A percentile compares a stretch with the other conserved stretches of the same genome.
Conservation (phyloP, 2,113 vertebrate genomes). For the Cinclus mexicanus region DNA sequence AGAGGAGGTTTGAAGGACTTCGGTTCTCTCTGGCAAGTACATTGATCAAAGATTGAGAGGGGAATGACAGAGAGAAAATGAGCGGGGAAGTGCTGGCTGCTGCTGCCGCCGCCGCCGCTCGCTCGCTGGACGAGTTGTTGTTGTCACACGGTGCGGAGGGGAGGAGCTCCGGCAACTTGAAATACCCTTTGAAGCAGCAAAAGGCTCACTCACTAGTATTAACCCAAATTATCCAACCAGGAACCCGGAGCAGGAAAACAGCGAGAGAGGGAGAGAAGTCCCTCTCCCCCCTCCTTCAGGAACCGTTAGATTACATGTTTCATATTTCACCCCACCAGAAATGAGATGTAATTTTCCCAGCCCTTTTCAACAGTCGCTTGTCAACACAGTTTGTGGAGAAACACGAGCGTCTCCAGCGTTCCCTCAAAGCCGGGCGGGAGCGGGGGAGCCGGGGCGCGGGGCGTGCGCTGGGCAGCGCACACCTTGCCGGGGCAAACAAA, state of each 20-base stretch:
- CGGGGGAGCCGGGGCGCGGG: neutral
- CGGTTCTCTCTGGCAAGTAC: constrained; percentile 83
- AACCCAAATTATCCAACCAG: constrained; percentile 81
- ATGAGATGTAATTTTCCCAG: constrained; percentile 48
- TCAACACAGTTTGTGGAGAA: constrained; percentile 44
- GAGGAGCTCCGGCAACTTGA: constrained; percentile 93
- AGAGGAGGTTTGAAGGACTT: constrained; percentile 80
- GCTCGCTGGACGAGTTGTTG: constrained; percentile 94
- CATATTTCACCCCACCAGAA: constrained; percentile 39
- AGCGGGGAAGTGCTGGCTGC: constrained; percentile 88
- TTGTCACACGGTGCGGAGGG: constrained; percentile 95
- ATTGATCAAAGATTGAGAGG: constrained; percentile 93
- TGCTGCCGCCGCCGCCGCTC: constrained; percentile 69
- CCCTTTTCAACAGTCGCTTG: constrained; percentile 39
- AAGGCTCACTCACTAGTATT: constrained; percentile 78
- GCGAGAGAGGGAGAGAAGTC: neutral
- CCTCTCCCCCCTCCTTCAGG: neutral
- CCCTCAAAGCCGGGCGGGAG: neutral
- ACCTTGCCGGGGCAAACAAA: constrained; percentile 16
- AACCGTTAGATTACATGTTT: constrained; percentile 68
- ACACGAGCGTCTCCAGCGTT: neutral
- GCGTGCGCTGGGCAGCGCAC: neutral
- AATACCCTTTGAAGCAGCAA: constrained; percentile 86
- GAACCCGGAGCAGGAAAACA: constrained; percentile 64
- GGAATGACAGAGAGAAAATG: constrained; percentile 94